phyloP scores from a whole-genome alignment of 2,797 vertebrate species.

The Manis crassicaudata region DNA sequence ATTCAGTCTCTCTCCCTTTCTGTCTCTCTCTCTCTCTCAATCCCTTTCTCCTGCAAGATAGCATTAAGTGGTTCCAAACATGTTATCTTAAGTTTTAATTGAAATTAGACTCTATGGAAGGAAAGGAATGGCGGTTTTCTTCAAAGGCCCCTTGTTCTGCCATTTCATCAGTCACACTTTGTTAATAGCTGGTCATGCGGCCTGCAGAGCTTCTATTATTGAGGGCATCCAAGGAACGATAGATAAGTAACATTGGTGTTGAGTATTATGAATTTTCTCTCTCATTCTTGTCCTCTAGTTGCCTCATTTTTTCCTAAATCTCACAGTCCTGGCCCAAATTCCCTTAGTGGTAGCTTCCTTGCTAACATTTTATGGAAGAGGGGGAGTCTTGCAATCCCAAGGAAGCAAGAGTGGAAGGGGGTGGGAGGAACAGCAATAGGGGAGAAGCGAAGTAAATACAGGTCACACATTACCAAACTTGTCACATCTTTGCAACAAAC shows the following conservation, averaged over 20 bases:
- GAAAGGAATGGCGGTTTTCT: background rate
- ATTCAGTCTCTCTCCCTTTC: background rate
- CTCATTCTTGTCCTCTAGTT: background rate
- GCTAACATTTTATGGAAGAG: background rate
- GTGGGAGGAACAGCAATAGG: background rate
- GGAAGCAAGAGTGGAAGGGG: background rate
- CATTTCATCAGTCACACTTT: slow-evolving; percentile 30
- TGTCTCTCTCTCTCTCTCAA: background rate
- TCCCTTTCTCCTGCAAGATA: background rate
- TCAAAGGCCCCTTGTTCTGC: slow-evolving; percentile 36
- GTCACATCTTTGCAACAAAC: background rate
- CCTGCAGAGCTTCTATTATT: background rate
- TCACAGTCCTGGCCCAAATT: background rate
- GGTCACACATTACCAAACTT: background rate
- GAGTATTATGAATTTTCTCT: background rate
- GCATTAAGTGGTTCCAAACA: slow-evolving; percentile 10
- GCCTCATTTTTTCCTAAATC: background rate
- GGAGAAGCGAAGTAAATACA: background rate
- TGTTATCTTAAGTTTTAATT: slow-evolving; percentile 41
- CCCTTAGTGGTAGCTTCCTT: background rate
- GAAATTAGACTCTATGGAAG: slow-evolving; percentile 44
- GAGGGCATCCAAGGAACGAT: slow-evolving; percentile 11
- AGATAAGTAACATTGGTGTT: background rate
- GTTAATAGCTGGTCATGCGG: background rate
- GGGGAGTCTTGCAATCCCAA: background rate